phyloP scores from a whole-genome alignment of 2,888 invertebrate species.

The Epinotia demarniana region DNA sequence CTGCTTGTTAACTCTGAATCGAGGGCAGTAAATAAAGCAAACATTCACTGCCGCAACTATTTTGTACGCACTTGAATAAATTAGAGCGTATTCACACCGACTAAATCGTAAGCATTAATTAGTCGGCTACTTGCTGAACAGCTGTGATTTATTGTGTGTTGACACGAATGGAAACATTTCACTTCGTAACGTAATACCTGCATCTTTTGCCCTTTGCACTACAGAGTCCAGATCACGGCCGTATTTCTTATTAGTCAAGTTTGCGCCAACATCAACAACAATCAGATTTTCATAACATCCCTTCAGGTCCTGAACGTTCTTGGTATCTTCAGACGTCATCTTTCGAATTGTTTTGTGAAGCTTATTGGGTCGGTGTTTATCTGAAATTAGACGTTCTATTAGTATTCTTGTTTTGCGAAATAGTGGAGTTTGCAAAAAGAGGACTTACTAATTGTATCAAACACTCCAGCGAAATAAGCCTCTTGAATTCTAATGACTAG shows the following conservation, averaged over 20 bases:
- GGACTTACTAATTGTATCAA: constrained; percentile 82
- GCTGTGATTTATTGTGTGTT: constrained; percentile 24
- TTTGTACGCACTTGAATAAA: constrained; percentile 34
- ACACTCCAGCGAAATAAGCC: constrained; percentile 83
- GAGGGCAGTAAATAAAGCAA: constrained; percentile 41
- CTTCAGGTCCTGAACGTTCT: constrained; percentile 85
- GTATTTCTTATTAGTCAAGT: constrained; percentile 97
- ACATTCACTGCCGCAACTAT: constrained; percentile 36
- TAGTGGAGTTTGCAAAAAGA: constrained; percentile 26
- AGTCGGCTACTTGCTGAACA: constrained; percentile 11
- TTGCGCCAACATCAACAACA: constrained; percentile 96
- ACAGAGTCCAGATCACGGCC: constrained; percentile 96
- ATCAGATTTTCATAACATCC: constrained; percentile 96
- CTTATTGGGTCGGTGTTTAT: constrained; percentile 82
- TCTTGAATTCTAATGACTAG: constrained; percentile 75
- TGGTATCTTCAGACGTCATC: constrained; percentile 83
- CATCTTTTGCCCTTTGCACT: constrained; percentile 95
- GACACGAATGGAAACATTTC: constrained; percentile 25
- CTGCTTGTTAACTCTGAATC: constrained; percentile 36
- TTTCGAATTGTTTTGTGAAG: constrained; percentile 73
- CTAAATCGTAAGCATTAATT: constrained; percentile 23
- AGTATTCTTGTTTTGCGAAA: constrained; percentile 44
- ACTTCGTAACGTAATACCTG: constrained; percentile 85
- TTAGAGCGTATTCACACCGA: constrained; percentile 30
- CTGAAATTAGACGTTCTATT: constrained; percentile 57